A percentile compares a stretch with the other conserved stretches of the same genome.
phyloP scores from a whole-genome alignment of 2,113 vertebrate species.

The Burhinus oedicnemus region DNA sequence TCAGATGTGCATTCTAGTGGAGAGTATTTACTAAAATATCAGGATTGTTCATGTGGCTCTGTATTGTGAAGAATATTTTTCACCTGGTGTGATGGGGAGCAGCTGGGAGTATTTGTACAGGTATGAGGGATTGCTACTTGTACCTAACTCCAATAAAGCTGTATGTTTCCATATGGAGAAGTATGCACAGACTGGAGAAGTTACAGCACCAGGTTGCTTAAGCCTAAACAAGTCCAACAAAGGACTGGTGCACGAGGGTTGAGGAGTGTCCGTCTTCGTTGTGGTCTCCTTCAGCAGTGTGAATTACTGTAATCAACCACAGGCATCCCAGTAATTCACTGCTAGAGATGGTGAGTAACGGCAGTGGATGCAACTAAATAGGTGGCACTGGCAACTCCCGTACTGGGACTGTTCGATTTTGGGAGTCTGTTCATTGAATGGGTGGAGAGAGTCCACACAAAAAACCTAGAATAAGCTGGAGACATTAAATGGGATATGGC shows the following conservation, averaged over 20 bases:
- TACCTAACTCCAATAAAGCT: not conserved
- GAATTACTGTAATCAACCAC: not conserved
- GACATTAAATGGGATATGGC: not conserved
- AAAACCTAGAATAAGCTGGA: not conserved
- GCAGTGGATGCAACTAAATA: not conserved
- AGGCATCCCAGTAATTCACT: not conserved
- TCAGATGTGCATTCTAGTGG: not conserved
- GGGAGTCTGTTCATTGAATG: not conserved
- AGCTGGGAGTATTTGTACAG: not conserved
- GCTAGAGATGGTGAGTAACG: not conserved
- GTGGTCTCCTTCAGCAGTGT: not conserved
- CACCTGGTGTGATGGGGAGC: not conserved
- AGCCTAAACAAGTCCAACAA: not conserved
- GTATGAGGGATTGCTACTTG: not conserved
- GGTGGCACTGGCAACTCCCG: not conserved
- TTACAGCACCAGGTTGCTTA: not conserved
- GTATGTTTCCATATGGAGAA: not conserved
- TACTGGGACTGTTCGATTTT: not conserved
- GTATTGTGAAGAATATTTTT: slow-evolving; percentile 26
- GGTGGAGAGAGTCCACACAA: not conserved
- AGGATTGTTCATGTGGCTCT: slow-evolving; percentile 23
- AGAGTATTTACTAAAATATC: slow-evolving; percentile 45
- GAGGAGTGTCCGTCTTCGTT: not conserved
- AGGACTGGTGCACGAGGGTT: not conserved
- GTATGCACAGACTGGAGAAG: not conserved